These are phyloP conservation scores for Adela reaumurella DNA, from an alignment of 2,888 invertebrate species.

Conservation along the genomic window DNA sequence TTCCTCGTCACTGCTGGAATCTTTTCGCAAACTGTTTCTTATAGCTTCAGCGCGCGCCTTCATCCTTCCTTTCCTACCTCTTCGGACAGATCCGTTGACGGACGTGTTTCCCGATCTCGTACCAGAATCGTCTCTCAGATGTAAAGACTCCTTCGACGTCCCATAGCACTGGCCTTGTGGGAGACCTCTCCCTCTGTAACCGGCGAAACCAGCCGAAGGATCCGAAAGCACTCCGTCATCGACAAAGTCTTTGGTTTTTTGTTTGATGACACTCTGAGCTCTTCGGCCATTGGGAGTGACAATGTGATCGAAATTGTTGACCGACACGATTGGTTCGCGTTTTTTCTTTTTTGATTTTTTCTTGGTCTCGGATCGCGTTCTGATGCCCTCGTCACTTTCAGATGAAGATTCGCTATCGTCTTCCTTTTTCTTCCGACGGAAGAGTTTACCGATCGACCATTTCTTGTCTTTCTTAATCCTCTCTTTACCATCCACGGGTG, in stretches of 20 bases:
- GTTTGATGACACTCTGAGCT: conserved; percentile 46
- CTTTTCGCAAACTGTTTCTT: conserved; percentile 57
- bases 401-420: conserved; percentile 58
- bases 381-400: conserved; percentile 45
- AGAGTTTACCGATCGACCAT: conserved; percentile 79
- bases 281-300: conserved; percentile 50
- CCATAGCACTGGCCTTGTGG: conserved; percentile 26
- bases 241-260: conserved; percentile 28
- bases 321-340: conserved; percentile 34
- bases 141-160: conserved; percentile 35
- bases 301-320: conserved; percentile 65
- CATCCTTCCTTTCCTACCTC: conserved; percentile 54
- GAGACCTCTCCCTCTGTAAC: conserved; percentile 31
- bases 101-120: conserved; percentile 40
- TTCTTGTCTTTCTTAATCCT: conserved; percentile 62
- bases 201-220: conserved; percentile 50
- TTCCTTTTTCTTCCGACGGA: conserved; percentile 71
- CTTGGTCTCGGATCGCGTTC: conserved; percentile 37
- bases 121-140: conserved; percentile 30
- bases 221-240: conserved; percentile 59
- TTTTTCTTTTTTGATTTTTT: conserved; percentile 53
- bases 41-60: conserved; percentile 67
- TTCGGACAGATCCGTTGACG: conserved; percentile 50
- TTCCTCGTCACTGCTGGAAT: conserved; percentile 70
- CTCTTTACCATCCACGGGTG: conserved; percentile 31